These are phyloP conservation scores for Phoenicopterus ruber DNA, from an alignment of 2,113 vertebrate species.

Conservation along the genomic window DNA sequence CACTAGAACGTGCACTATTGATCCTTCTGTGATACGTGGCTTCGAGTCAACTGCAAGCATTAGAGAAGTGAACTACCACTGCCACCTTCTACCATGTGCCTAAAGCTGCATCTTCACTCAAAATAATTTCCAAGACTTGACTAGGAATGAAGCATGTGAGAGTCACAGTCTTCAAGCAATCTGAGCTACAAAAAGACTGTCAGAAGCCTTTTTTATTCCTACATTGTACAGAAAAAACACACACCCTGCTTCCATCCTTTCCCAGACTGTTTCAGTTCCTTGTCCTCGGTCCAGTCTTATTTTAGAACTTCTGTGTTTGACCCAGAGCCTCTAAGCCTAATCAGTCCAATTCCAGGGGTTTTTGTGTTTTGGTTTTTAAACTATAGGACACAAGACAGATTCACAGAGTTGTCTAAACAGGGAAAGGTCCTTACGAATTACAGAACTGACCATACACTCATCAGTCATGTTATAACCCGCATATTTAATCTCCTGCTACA, in stretches of 20 bases:
- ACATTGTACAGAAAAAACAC: not conserved
- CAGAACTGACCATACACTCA: not conserved
- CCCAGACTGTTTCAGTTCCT: not conserved
- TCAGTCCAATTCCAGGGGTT: not conserved
- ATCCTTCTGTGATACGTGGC: not conserved
- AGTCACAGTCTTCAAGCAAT: not conserved
- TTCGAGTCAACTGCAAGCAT: not conserved
- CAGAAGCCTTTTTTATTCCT: not conserved
- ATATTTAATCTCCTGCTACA: not conserved
- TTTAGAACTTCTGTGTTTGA: not conserved
- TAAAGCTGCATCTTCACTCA: not conserved
- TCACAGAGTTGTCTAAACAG: not conserved
- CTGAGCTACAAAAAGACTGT: too few species aligned
- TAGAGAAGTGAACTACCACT: not conserved
- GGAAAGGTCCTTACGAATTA: not conserved
- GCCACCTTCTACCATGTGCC: not conserved
- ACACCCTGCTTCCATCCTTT: not conserved
- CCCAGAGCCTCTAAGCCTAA: not conserved
- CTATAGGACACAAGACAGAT: too few species aligned
- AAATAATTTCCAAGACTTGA: not conserved
- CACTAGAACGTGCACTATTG: not conserved
- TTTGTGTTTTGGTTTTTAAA: not conserved
- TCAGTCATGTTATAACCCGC: not conserved
- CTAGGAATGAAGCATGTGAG: fast-evolving
- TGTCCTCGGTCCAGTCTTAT: not conserved